Evolutionary conservation across 2,888 invertebrate genomes (phyloP), one percentile per base, ranked within the genome.

Genomic region (Eupithecia dodoneata): DNA sequence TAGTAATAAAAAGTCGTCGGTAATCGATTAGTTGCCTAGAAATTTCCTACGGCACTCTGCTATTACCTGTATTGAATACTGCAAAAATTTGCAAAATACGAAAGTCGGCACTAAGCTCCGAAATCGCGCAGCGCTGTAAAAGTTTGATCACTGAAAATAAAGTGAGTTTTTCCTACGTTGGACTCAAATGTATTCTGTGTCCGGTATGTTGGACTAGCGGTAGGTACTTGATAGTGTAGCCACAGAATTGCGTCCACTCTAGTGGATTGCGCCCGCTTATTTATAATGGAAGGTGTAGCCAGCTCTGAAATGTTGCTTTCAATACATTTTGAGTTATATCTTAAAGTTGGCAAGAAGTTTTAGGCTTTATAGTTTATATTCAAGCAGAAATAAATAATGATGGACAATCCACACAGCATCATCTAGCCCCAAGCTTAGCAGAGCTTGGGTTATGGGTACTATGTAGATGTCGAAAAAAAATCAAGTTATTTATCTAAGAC

Each of bases 211-310:
- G 30, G 30, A 59, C n/a, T 9, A 59, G 59, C 5, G 7, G 45
- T 6, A 45, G 59, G 63, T 71, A 75, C 83, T 86, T 87, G 87
- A 89, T 88, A 89, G 88, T 88, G 88, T 87, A 84, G 84, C 85
- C 87, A 82, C 87, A 85, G 89, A 90, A 91, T 90, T 89, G 88
- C 86, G 85, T 85, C 86, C 88, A 87, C 89, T 89, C 87, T 83
- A 87, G 86, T 85, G 86, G 87, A 90, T 91, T 90, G 88, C 87
- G 85, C 55, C 83, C 87, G 85, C 86, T 87, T 86, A 86, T 85
- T 83, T 82, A 81, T 84, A 86, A 87, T 88, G 83, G 80, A 83
- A 83, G 82, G 84, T 85, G 81, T 84, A 82, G 78, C 81, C 18
- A 18, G 76, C 81, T 82, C 79, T 76, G 80, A 74, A 83, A 74